Conservation (phyloP, 2,888 invertebrate genomes). For the Trachelus troglodyta region DNA sequence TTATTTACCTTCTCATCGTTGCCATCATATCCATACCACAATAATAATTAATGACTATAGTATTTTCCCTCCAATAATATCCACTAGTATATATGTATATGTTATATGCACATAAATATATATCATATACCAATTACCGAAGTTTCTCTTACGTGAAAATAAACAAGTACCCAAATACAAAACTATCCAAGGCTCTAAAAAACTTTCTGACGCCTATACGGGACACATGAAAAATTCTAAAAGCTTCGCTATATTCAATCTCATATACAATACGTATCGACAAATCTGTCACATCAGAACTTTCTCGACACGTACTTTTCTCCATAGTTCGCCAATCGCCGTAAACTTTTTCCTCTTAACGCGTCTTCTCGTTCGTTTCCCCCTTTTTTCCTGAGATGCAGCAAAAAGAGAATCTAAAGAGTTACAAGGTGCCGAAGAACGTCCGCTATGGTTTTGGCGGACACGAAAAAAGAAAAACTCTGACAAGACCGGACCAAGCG, state of each 20-base stretch:
- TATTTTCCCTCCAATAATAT: background rate
- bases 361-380: background rate
- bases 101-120: no score
- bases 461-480: background rate
- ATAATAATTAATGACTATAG: background rate
- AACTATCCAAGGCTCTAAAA: background rate
- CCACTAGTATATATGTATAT: background rate
- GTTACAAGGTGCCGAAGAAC: background rate
- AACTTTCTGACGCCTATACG: background rate
- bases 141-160: background rate
- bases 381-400: background rate
- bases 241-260: background rate
- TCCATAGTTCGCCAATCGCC: background rate
- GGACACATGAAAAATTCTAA: background rate
- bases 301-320: background rate
- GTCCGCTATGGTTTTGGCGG: background rate
- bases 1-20: background rate
- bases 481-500: slow-evolving; percentile 1
- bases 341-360: background rate
- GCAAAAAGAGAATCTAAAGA: background rate
- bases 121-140: background rate
- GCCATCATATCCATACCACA: background rate
- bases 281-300: background rate
- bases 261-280: background rate
- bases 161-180: background rate